A percentile compares a stretch with the other conserved stretches of the same genome.
Conservation (phyloP, 2,797 vertebrate genomes). For the Manis javanica region DNA sequence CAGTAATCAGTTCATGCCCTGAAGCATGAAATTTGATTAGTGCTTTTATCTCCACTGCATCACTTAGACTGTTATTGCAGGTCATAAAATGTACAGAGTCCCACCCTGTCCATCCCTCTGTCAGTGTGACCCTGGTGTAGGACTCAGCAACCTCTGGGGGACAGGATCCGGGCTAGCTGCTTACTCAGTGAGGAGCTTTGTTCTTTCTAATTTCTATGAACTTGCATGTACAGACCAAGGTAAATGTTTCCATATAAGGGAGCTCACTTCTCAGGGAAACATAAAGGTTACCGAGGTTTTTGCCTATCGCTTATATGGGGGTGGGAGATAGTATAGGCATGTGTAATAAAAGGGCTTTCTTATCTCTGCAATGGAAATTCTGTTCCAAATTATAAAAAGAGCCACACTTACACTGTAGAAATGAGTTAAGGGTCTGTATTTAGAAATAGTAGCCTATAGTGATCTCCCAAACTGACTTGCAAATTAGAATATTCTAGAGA, state of each 20-base stretch:
- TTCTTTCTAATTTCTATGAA: constrained; percentile 10
- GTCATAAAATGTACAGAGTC: constrained; percentile 66
- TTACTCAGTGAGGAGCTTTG: not conserved
- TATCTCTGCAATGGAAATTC: constrained; percentile 31
- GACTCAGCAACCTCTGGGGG: constrained; percentile 54
- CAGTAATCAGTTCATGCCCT: constrained; percentile 70
- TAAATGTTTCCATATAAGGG: not conserved
- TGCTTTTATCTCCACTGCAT: constrained; percentile 68
- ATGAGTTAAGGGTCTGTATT: not conserved
- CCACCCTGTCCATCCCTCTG: not conserved
- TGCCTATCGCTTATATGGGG: not conserved
- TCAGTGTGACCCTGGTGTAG: constrained; percentile 64
- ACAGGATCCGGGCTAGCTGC: not conserved
- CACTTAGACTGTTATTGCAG: constrained; percentile 59
- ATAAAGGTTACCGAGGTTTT: not conserved
- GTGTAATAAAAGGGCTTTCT: not conserved
- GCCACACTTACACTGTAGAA: not conserved
- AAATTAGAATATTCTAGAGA: constrained; percentile 44
- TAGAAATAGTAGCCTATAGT: constrained; percentile 43
- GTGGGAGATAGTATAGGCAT: not conserved
- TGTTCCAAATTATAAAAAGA: constrained; percentile 38
- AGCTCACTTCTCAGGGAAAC: constrained; percentile 27
- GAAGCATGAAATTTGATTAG: constrained; percentile 82
- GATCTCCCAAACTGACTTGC: constrained; percentile 48
- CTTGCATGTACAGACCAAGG: not conserved